Evolutionary conservation across 2,888 invertebrate species (phyloP), one percentile per base, ranked within the genome.

Genomic region (Epinotia bilunana): DNA sequence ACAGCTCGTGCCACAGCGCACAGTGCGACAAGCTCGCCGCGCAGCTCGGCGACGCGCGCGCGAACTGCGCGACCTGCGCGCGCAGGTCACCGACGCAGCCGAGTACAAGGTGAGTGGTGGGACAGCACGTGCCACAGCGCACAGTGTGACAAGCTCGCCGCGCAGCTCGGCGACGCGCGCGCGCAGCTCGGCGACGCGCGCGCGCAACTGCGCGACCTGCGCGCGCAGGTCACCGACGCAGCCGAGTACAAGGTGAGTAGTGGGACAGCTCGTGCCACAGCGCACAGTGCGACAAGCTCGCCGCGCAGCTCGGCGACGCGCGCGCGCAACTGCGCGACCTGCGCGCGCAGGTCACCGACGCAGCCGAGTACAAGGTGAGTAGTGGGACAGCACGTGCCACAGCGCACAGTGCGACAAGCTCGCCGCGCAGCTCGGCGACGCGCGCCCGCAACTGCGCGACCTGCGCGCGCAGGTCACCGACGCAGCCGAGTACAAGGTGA

Each of bases 391-490:
- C 55, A 18, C 18, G 18, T 16, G 55, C 55, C 5, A 33, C 12
- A 43, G 23, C 23, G 23, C 23, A 23, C 23, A 23, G 43, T 43
- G 43, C 43, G 43, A 43, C 46, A 46, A 46, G 46, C 94, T 98
- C 68, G 96, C 97, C 76, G 89, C 96, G 55, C 98, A 98, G 87
- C 91, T 98, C 46, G 95, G 95, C 16, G 98, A 99, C 81, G 96
- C 97, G n/a, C 96, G 97, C 78, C 95, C 96, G 0, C 97, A 97
- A 81, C 95, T 97, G 53, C 95, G 97, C n/a, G 98, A 98, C 84
- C 95, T 98, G 63, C 98, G 98, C 90, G 96, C 97, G 2, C 98
- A 98, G 86, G 90, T 98, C 11, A 96, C 97, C 0, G 98, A 98
- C 87, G 97, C 98, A 0, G 97, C 97, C 0, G 98, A 98, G 84